Evolutionary conservation across 2,888 invertebrate species (phyloP), one percentile per base, ranked within the genome.

Genomic region (Eupithecia pulchellata): DNA sequence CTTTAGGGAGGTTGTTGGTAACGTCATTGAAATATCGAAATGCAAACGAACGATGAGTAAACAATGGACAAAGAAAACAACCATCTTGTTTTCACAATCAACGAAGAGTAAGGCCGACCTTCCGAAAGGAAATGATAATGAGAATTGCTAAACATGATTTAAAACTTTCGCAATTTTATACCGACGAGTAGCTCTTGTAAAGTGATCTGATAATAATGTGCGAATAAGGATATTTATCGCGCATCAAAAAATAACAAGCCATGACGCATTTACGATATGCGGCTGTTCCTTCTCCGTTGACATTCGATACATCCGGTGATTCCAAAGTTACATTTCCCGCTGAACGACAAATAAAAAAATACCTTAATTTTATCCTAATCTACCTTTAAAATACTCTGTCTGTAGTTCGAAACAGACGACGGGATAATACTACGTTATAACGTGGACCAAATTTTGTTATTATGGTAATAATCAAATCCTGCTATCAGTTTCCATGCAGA

Each of bases 31-130:
- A 52, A 52, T 52, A 52, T 4, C 52, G 52, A 20, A 52, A 52
- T 52, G 52, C 20, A 52, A 52, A 52, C 52, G 25, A 52, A 52
- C 11, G 25, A 52, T 25, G 4, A 52, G 25, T 25, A 25, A 52
- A 52, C 52, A 52, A 52, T 47, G 47, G 47, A 47, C 47, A 47
- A 47, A 47, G 47, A 47, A 47, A 20, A n/a, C 20, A 20, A 47
- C 47, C n/a, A 47, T 20, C 11, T 47, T 47, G 47, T 47, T 47
- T 47, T 47, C 47, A 47, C 47, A 47, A 47, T 47, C 47, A 47
- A 47, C 47, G 20, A 47, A 47, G 47, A 47, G 9, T 47, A 4
- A 42, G n/a, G n/a, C 6, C 11, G 47, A 3, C 47, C 47, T 47
- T 47, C 47, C 9, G 11, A 47, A 20, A 11, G 20, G 47, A 47